Evolutionary conservation across 2,888 invertebrate genomes (phyloP).

Genomic region (Diogma glabrata): DNA sequence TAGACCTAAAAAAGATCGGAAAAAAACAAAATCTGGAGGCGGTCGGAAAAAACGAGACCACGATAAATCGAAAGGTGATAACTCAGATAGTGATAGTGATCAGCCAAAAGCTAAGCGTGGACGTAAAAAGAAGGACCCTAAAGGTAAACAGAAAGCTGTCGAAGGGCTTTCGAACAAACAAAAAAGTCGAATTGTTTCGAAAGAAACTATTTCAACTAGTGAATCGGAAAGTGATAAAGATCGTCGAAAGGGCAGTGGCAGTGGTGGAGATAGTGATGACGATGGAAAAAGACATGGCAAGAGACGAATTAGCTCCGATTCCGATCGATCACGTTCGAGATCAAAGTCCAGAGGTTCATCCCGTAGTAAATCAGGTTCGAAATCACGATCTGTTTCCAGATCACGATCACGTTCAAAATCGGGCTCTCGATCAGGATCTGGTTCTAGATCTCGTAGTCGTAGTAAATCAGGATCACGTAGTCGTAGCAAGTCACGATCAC

Average conservation of each 20-base stretch:
- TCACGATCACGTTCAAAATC: constrained; percentile 34
- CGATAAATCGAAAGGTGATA: constrained; percentile 18
- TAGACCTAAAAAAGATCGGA: constrained; percentile 23
- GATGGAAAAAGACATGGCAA: constrained; percentile 37
- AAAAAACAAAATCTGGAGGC: constrained; percentile 33
- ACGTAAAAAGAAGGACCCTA: constrained; percentile 51
- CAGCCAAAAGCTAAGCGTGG: constrained; percentile 48
- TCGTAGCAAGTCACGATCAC: constrained; percentile 20
- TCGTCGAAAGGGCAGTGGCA: constrained; percentile 43
- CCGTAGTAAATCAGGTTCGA: constrained; percentile 23
- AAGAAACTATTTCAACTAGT: constrained; percentile 88
- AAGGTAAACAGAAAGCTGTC: constrained; percentile 27
- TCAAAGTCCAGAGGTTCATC: constrained; percentile 14
- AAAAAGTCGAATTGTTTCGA: constrained; percentile 79
- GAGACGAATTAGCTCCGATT: constrained; percentile 50
- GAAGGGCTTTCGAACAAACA: constrained; percentile 75
- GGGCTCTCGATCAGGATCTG: constrained; percentile 28
- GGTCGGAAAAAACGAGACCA: constrained; percentile 32
- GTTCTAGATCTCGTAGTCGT: constrained; percentile 27
- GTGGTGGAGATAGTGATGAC: constrained; percentile 38
- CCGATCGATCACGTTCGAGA: constrained; percentile 35
- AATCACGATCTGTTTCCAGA: constrained; percentile 31
- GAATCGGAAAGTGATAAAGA: constrained; percentile 58
- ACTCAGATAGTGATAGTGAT: constrained; percentile 54
- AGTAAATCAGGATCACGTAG: constrained; percentile 37